These are phyloP conservation scores for Melieria omissa DNA, from an alignment of 2,888 invertebrate species.

Conservation along the genomic window DNA sequence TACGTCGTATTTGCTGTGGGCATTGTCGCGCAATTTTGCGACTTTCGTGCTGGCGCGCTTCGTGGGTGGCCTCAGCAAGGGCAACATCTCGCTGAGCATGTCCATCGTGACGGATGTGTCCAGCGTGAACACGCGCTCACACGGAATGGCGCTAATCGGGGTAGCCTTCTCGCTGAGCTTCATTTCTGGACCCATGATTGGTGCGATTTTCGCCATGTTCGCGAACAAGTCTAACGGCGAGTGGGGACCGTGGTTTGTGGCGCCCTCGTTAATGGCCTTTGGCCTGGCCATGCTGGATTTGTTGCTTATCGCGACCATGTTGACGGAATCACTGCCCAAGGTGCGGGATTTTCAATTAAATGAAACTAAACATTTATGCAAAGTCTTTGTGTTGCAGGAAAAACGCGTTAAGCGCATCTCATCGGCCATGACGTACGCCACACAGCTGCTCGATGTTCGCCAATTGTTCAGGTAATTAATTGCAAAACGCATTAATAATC, in stretches of 20 bases:
- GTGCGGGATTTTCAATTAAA: conserved; percentile 62
- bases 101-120: conserved; percentile 95
- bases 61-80: conserved; percentile 95
- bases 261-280: conserved; percentile 83
- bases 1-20: conserved; percentile 90
- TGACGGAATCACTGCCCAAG: conserved; percentile 87
- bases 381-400: conserved; percentile 63
- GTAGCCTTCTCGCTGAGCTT: conserved; percentile 98
- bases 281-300: conserved; percentile 81
- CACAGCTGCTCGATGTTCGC: conserved; percentile 74
- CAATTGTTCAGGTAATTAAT: conserved; percentile 67
- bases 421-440: conserved; percentile 74
- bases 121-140: conserved; percentile 83
- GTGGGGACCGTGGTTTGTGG: conserved; percentile 84
- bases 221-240: conserved; percentile 72
- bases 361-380: not conserved
- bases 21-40: conserved; percentile 84
- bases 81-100: conserved; percentile 94
- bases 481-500: not conserved
- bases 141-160: conserved; percentile 98
- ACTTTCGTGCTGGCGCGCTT: conserved; percentile 92
- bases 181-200: conserved; percentile 93
- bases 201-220: conserved; percentile 84
- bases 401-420: conserved; percentile 77
- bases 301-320: conserved; percentile 75